These are phyloP conservation scores for Larimichthys crocea DNA, from an alignment of 2,113 vertebrate species.

Conservation along the genomic window DNA sequence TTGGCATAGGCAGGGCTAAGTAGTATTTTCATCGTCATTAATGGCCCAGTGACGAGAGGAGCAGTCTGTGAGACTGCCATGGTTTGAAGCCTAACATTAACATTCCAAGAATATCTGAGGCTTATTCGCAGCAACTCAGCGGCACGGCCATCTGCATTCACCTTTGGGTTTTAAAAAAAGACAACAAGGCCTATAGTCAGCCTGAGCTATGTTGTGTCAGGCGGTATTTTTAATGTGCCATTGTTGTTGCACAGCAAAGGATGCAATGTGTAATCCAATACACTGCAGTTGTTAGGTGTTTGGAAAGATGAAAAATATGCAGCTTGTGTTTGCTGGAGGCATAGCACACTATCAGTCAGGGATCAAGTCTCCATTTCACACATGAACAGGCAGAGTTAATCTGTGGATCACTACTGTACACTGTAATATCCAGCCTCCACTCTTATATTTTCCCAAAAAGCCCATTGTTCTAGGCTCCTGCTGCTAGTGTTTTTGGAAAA, in stretches of 20 bases:
- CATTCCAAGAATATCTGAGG: conserved; percentile 81
- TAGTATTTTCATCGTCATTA: conserved; percentile 65
- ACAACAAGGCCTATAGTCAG: conserved; percentile 29
- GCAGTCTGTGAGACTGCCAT: conserved; percentile 54
- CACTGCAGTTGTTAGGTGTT: conserved; percentile 74
- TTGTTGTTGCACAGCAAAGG: conserved; percentile 56
- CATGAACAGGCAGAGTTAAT: conserved; percentile 84
- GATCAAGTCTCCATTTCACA: conserved; percentile 89
- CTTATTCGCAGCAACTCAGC: conserved; percentile 69
- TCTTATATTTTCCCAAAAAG: conserved; percentile 45
- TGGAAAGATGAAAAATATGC: conserved; percentile 72
- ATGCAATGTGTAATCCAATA: conserved; percentile 77
- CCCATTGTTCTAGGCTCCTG: conserved; percentile 61
- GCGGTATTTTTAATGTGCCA: conserved; percentile 65
- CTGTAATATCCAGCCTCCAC: conserved; percentile 55
- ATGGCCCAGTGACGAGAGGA: conserved; percentile 57
- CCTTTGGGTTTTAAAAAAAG: conserved; percentile 56
- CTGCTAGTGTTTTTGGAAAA: conserved; percentile 63
- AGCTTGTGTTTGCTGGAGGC: conserved; percentile 76
- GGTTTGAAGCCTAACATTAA: conserved; percentile 77
- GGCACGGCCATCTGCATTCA: conserved; percentile 68
- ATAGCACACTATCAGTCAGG: conserved; percentile 72
- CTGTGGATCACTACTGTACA: conserved; percentile 83
- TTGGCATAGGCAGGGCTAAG: conserved; percentile 23
- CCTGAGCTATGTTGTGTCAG: conserved; percentile 58